These are phyloP conservation scores for Kryptopterus vitreolus DNA, from an alignment of 2,797 vertebrate species.

Conservation along the genomic window DNA sequence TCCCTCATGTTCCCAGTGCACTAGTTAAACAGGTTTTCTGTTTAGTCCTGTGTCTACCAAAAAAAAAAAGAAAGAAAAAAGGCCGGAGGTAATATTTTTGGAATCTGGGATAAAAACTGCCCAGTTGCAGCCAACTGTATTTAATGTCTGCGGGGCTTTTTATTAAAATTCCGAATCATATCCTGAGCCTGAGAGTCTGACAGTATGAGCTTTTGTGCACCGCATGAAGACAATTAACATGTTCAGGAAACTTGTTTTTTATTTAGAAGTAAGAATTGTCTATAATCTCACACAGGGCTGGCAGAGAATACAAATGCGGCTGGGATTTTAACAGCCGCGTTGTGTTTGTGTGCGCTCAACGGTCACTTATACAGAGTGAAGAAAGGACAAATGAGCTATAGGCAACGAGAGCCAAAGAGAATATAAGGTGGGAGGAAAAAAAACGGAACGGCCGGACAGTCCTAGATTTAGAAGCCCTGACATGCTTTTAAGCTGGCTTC, in stretches of 20 bases:
- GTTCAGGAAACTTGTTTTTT: not conserved
- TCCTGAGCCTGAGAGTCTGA: constrained; percentile 2
- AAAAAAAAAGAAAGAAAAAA: too few species aligned
- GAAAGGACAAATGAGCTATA: not conserved
- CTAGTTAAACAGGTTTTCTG: not conserved
- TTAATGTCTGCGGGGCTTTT: constrained; percentile 1
- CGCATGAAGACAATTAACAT: not conserved
- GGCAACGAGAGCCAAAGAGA: not conserved
- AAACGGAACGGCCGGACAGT: not conserved
- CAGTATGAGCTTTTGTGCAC: not conserved
- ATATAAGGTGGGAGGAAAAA: not conserved
- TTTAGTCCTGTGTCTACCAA: not conserved
- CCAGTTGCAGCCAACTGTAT: constrained; percentile 1
- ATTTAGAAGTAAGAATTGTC: not conserved
- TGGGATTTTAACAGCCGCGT: not conserved
- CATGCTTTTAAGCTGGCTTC: constrained; percentile 7
- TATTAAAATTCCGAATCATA: not conserved
- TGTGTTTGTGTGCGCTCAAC: not conserved
- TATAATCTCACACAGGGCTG: not conserved
- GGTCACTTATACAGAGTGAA: not conserved
- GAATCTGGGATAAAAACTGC: not conserved
- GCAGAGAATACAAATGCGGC: not conserved
- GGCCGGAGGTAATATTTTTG: not conserved
- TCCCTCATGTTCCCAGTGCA: not conserved
- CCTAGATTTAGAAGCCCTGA: constrained; percentile 10